Evolutionary conservation across 2,113 vertebrate genomes (phyloP).

Genomic region (Chloropsis cyanopogon): DNA sequence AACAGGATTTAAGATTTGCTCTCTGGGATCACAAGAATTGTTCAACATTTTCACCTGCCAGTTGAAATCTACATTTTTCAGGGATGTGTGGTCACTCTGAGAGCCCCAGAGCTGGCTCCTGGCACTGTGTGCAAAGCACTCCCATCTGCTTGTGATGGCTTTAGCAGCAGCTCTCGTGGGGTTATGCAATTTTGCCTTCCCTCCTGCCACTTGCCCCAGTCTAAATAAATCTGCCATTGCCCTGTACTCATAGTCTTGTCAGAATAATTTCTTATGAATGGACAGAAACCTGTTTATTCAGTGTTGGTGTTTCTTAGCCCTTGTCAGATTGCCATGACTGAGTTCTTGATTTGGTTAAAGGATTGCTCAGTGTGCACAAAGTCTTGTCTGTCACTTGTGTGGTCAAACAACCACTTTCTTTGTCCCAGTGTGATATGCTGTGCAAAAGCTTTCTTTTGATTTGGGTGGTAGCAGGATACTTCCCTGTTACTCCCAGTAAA

Average conservation of each 20-base stretch:
- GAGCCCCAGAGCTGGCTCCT: neutral
- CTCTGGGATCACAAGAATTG: neutral
- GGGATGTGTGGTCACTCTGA: neutral
- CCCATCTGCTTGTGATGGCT: neutral
- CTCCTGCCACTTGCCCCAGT: neutral
- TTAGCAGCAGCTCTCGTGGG: neutral
- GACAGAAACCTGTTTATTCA: neutral
- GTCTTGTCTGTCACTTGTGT: neutral
- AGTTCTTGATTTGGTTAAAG: neutral
- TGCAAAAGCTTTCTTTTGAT: neutral
- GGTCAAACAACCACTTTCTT: neutral
- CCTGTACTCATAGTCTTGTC: neutral
- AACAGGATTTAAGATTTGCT: neutral
- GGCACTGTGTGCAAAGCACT: neutral
- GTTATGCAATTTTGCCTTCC: neutral
- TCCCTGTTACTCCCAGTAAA: neutral
- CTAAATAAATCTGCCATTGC: slow-evolving; percentile 9
- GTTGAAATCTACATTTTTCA: neutral
- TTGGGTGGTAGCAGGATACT: neutral
- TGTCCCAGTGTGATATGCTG: neutral
- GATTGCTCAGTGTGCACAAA: neutral
- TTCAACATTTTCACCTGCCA: slow-evolving; percentile 6
- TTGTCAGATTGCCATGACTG: neutral
- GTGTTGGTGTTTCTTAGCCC: neutral
- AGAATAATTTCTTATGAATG: neutral